Base-by-base conservation (phyloP, 1,140 invertebrate genomes). In the Scylla paramamosain region DNA sequence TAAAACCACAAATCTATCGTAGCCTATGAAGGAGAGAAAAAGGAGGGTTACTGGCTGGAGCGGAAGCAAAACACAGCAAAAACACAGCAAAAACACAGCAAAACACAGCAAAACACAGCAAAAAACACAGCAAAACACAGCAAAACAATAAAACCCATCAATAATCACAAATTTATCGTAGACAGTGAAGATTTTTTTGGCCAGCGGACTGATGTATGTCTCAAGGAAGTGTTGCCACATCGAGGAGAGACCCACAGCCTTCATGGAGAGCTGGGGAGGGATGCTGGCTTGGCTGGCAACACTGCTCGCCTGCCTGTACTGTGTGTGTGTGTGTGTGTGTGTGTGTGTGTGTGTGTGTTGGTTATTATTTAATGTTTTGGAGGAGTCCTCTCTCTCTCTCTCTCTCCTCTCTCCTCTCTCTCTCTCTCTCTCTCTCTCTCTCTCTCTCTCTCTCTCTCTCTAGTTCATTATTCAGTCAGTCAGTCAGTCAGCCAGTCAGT, bases 191-290 rank as follows among this genome's bases (percentile, higher is more conserved):
- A 97, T 97, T 96, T 97, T 97, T 92, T 97, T 97, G 96, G 98
- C 98, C 31, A 98, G 96, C 25, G 97, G 97, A n/a, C 97, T 96
- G 20, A 98, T 97, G 96, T 97, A 98, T 82, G 97, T 97, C 28
- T 97, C 96, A 2, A 98, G 96, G 94, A 98, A 97, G 89, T 97
- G 96, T 4, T 98, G 96, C 98, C 98, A 98, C 45, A 98, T 97
- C 82, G 96, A 95, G 93, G 98, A 97, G 91, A 97, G 97, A 12
- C 97, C 97, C 88, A 98, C 92, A 28, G 46, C 52, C n/a, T 82
- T 20, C 10, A 95, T 31, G n/a, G 31, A n/a, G 28, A 29, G 29
- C 29, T 95, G 92, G 0, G 82, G 86, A 0, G 95, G 95, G 16
- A 59, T 46, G n/a, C 93, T 46, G n/a, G 29, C 46, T 29, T 28